A percentile compares a stretch with the other conserved stretches of the same genome.
These are phyloP conservation scores for Pipistrellus pipistrellus DNA, from an alignment of 2,797 vertebrate genomes.

Conservation along the genomic window DNA sequence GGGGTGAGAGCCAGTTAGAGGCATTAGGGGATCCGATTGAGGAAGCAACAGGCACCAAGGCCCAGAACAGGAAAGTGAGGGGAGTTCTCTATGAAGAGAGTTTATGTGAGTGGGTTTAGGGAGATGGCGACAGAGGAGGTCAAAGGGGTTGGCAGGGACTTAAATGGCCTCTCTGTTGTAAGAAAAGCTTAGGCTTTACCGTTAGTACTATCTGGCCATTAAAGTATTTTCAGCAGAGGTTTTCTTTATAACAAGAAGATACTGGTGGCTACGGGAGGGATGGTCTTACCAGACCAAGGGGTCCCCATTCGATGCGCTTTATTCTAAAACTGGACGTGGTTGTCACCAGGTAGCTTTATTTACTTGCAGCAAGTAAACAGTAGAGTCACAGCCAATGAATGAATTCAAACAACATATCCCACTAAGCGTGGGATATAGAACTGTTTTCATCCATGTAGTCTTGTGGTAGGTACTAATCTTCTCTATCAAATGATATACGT, in stretches of 20 bases:
- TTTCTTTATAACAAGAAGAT: not conserved
- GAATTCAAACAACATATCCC: not conserved
- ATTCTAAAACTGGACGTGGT: not conserved
- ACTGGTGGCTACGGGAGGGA: not conserved
- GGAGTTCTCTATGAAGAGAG: not conserved
- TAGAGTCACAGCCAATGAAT: not conserved
- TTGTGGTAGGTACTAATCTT: not conserved
- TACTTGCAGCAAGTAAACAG: not conserved
- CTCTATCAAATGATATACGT: not conserved
- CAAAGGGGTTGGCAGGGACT: not conserved
- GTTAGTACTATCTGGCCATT: not conserved
- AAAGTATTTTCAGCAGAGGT: not conserved
- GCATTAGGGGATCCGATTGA: not conserved
- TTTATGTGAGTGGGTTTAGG: not conserved
- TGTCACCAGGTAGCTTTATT: not conserved
- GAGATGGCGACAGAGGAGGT: not conserved
- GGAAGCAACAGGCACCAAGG: not conserved
- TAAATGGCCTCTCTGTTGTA: not conserved
- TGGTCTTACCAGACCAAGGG: not conserved
- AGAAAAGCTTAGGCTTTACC: constrained; percentile 6
- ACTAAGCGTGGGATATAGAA: not conserved
- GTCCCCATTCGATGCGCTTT: not conserved
- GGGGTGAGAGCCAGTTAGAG: not conserved
- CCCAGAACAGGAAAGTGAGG: not conserved
- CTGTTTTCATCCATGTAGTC: not conserved